A percentile compares a stretch with the other conserved stretches of the same genome.
Conservation (phyloP, 2,113 vertebrate genomes). For the Erythrolamprus reginae region DNA sequence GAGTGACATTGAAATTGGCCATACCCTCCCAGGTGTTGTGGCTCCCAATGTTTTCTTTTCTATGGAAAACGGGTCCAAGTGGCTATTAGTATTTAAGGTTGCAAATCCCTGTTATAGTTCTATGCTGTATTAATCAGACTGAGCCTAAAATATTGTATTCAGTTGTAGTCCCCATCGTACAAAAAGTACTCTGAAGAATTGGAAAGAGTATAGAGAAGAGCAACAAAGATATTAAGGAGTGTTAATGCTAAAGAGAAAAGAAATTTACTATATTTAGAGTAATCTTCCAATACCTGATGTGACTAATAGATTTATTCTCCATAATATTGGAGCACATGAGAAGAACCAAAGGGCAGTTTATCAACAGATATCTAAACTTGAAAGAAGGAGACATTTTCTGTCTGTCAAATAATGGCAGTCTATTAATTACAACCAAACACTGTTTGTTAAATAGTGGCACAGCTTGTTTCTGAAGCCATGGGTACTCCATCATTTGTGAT, state of each 20-base stretch:
- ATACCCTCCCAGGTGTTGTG: too few species aligned
- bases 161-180: not conserved
- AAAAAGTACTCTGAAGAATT: not conserved
- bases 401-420: not conserved
- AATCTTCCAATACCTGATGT: not conserved
- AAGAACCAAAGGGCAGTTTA: not conserved
- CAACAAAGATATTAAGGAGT: not conserved
- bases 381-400: not conserved
- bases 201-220: not conserved
- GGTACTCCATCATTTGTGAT: not conserved
- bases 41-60: too few species aligned
- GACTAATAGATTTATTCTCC: not conserved
- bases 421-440: too few species aligned
- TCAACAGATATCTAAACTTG: not conserved
- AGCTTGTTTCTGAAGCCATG: not conserved
- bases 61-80: too few species aligned
- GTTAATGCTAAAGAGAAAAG: not conserved
- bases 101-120: not conserved
- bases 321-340: not conserved
- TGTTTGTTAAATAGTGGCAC: not conserved
- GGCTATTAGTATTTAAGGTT: too few species aligned
- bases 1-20: too few species aligned
- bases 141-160: not conserved
- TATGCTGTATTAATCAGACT: not conserved
- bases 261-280: not conserved